Evolutionary conservation across 1,140 invertebrate species (phyloP).

Genomic region (Brachionus paranguensis): DNA sequence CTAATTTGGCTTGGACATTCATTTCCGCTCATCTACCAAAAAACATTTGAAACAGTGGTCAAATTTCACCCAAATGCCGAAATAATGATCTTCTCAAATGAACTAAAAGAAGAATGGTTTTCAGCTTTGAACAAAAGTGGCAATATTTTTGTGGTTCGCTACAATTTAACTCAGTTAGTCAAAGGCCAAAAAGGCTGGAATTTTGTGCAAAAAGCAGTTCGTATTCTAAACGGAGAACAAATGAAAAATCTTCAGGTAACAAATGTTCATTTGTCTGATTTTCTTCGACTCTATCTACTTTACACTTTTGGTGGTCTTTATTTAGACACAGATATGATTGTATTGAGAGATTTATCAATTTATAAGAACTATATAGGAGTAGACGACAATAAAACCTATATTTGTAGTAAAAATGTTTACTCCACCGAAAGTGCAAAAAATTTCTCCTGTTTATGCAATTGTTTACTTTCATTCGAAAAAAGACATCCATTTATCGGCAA

Average conservation of each 20-base stretch:
- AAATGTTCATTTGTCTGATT: background rate
- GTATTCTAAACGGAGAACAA: background rate
- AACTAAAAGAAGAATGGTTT: background rate
- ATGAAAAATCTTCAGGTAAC: background rate
- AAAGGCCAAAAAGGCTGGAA: background rate
- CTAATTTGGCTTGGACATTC: background rate
- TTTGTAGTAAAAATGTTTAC: background rate
- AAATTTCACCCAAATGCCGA: background rate
- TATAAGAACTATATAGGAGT: background rate
- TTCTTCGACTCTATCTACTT: background rate
- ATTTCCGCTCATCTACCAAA: background rate
- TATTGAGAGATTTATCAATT: background rate
- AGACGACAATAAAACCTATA: background rate
- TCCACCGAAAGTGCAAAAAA: background rate
- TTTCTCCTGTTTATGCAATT: background rate
- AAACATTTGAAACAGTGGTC: background rate
- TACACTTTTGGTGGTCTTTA: background rate
- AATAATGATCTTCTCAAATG: background rate
- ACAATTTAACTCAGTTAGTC: background rate
- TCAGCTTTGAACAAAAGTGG: background rate
- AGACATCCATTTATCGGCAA: background rate
- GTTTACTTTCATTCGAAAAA: background rate
- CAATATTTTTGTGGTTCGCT: background rate
- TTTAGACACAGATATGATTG: background rate
- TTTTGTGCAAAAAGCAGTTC: background rate